phyloP scores from a whole-genome alignment of 2,113 vertebrate genomes.

The Rhinopomastus cyanomelas region DNA sequence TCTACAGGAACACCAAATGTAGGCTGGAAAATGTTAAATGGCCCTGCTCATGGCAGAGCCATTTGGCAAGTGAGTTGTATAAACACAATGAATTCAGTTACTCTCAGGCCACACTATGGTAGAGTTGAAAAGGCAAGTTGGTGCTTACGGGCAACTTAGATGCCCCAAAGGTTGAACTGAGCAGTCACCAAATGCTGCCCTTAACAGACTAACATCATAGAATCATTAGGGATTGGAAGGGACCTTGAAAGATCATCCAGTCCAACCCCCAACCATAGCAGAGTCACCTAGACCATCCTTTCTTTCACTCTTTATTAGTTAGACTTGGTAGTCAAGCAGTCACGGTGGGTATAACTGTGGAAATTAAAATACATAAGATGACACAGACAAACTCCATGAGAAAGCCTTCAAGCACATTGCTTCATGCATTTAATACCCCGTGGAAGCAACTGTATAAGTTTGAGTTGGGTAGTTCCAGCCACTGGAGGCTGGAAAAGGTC shows the following conservation, averaged over 20 bases:
- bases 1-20: not conserved
- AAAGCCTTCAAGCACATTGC: rapidly evolving
- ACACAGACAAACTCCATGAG: too few relatives aligned
- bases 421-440: not conserved
- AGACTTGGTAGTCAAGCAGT: not conserved
- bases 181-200: not conserved
- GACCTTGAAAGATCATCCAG: too few relatives aligned
- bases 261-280: too few relatives aligned
- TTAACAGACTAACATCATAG: not conserved
- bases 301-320: not conserved
- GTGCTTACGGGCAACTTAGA: not conserved
- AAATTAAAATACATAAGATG: not conserved
- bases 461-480: not conserved
- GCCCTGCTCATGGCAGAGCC: not conserved
- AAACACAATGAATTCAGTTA: not conserved
- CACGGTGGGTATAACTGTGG: not conserved
- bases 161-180: not conserved
- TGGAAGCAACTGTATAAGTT: not conserved
- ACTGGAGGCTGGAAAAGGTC: rapidly evolving
- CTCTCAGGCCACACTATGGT: not conserved
- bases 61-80: not conserved
- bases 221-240: too few relatives aligned
- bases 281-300: not conserved
- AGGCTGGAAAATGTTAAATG: not conserved
- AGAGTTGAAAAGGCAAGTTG: not conserved